Conservation (phyloP, 2,113 vertebrate species). For the Entomyzon cyanotis region DNA sequence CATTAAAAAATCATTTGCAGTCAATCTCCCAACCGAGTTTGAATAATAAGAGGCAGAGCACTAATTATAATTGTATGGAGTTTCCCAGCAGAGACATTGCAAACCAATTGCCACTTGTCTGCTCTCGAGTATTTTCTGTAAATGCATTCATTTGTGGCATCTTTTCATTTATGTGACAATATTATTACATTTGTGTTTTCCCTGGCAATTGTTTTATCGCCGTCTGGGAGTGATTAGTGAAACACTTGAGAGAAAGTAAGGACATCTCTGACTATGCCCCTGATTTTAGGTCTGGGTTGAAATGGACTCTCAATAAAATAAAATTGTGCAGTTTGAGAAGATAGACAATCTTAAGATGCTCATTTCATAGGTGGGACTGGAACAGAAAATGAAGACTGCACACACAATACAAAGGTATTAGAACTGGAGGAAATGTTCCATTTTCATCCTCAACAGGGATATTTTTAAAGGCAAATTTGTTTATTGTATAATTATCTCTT, state of each 20-base stretch:
- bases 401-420: neutral
- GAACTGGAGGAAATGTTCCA: neutral
- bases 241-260: neutral
- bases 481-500: neutral
- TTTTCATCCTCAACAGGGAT: neutral
- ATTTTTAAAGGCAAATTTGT: neutral
- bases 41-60: slow-evolving; percentile 35
- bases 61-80: slow-evolving; percentile 45
- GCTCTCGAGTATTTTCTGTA: slow-evolving; percentile 52
- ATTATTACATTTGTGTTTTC: slow-evolving; percentile 42
- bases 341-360: neutral
- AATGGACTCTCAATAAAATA: slow-evolving; percentile 22
- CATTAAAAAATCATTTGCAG: slow-evolving; percentile 57
- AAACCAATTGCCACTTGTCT: slow-evolving; percentile 60
- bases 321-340: neutral
- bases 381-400: neutral
- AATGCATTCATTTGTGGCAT: slow-evolving; percentile 43
- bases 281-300: neutral
- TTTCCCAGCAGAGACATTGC: slow-evolving; percentile 57
- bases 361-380: neutral
- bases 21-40: slow-evolving; percentile 38
- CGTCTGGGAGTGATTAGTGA: slow-evolving; percentile 33
- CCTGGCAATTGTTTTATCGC: slow-evolving; percentile 40
- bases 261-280: neutral
- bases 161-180: slow-evolving; percentile 45